Conservation (phyloP, 2,888 invertebrate genomes). For the Campoplex capitator region DNA sequence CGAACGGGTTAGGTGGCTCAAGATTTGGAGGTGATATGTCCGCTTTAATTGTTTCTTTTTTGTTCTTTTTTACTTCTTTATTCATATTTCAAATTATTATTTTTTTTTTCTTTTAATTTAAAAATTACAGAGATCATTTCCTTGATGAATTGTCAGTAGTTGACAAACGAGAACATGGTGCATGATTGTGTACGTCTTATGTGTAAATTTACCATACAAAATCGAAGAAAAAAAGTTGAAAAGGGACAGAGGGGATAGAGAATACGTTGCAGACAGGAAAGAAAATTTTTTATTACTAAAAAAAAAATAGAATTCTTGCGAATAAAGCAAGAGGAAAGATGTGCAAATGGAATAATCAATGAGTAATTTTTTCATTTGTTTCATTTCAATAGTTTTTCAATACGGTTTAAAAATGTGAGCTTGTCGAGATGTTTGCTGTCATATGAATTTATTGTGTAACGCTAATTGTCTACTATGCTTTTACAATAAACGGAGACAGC, state of each 20-base stretch:
- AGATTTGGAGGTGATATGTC: constrained; percentile 78
- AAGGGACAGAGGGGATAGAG: constrained; percentile 21
- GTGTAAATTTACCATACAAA: constrained; percentile 74
- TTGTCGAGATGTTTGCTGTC: not conserved
- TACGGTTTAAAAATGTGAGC: not conserved
- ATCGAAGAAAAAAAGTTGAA: constrained; percentile 36
- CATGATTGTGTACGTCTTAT: constrained; percentile 78
- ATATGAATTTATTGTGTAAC: no score
- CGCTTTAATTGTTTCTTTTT: constrained; percentile 66
- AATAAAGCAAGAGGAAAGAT: constrained; percentile 3
- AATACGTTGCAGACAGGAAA: not conserved
- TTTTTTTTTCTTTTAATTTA: constrained; percentile 76
- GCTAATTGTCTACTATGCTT: constrained; percentile 60
- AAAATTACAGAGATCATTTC: constrained; percentile 85
- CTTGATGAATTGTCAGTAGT: constrained; percentile 80
- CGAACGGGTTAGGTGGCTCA: constrained; percentile 74
- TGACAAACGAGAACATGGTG: constrained; percentile 81
- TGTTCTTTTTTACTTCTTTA: constrained; percentile 73
- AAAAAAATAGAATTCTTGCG: constrained; percentile 21
- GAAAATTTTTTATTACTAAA: not conserved
- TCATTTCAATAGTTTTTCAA: not conserved
- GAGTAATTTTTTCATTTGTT: not conserved
- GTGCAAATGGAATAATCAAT: not conserved
- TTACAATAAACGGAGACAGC: constrained; percentile 77
- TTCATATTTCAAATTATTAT: constrained; percentile 81